Evolutionary conservation across 2,888 invertebrate species (phyloP).

Genomic region (Cosmia pyralina): DNA sequence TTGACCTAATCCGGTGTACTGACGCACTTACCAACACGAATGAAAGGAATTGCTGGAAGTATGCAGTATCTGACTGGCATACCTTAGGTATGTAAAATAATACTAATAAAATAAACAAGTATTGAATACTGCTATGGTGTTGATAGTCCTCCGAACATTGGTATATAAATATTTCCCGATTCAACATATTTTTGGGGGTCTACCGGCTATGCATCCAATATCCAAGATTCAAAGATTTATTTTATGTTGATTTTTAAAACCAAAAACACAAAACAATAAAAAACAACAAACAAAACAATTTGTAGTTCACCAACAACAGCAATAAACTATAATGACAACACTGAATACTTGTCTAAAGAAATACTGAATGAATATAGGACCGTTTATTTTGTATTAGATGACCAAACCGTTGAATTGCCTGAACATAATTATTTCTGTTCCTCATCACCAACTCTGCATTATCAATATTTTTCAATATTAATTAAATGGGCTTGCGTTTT

Average conservation of each 20-base stretch:
- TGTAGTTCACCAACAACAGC: too few species aligned
- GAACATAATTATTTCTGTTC: too few species aligned
- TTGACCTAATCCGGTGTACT: slow-evolving; percentile 14
- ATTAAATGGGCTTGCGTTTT: too few species aligned
- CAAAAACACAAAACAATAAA: too few species aligned
- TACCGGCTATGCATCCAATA: neutral
- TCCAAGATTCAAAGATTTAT: too few species aligned
- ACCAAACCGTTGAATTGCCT: too few species aligned
- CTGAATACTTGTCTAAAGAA: neutral
- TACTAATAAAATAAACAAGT: neutral
- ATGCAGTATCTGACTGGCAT: slow-evolving; percentile 18
- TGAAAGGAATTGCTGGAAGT: slow-evolving; percentile 14
- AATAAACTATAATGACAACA: neutral
- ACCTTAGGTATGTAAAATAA: neutral
- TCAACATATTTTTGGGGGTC: neutral
- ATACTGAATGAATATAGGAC: neutral
- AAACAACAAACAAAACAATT: too few species aligned
- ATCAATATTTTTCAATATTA: too few species aligned
- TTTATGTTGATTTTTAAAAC: too few species aligned
- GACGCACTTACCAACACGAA: slow-evolving; percentile 33
- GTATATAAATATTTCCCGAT: neutral
- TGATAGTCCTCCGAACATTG: neutral
- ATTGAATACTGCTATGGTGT: neutral
- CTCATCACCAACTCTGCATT: too few species aligned
- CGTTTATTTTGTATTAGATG: too few species aligned